Conservation (phyloP, 1,140 invertebrate species). For the Panonychus citri region DNA sequence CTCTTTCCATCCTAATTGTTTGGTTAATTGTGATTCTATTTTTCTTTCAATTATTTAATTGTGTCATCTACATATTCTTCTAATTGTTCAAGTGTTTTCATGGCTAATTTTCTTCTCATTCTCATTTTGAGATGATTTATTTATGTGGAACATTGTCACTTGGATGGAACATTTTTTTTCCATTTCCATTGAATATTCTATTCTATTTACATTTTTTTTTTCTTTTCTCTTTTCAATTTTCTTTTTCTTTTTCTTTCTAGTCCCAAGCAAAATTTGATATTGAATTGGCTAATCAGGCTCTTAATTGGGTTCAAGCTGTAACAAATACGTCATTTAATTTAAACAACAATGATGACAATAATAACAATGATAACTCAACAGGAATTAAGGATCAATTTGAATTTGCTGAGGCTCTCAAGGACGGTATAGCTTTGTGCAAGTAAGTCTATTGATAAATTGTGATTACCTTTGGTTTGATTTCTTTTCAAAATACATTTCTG, state of each 20-base stretch:
- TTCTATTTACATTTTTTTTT: no score
- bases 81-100: no score
- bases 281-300: constrained; percentile 25
- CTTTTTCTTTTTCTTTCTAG: constrained; percentile 20
- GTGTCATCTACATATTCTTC: no score
- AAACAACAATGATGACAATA: no score
- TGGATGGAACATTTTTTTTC: no score
- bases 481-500: no score
- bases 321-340: constrained; percentile 8
- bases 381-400: constrained; percentile 25
- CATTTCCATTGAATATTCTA: no score
- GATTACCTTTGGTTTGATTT: no score
- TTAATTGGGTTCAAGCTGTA: constrained; percentile 27
- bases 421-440: constrained; percentile 30
- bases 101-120: no score
- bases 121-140: no score
- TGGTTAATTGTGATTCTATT: constrained; percentile 3
- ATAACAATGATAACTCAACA: constrained; percentile 5
- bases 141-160: no score
- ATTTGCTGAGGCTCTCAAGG: constrained; percentile 27
- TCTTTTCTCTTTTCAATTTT: not conserved
- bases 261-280: constrained; percentile 31
- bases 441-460: no score
- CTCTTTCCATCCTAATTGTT: not conserved
- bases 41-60: not conserved